Evolutionary conservation across 2,888 invertebrate genomes (phyloP).

Genomic region (Pseudolycoriella hygida): DNA sequence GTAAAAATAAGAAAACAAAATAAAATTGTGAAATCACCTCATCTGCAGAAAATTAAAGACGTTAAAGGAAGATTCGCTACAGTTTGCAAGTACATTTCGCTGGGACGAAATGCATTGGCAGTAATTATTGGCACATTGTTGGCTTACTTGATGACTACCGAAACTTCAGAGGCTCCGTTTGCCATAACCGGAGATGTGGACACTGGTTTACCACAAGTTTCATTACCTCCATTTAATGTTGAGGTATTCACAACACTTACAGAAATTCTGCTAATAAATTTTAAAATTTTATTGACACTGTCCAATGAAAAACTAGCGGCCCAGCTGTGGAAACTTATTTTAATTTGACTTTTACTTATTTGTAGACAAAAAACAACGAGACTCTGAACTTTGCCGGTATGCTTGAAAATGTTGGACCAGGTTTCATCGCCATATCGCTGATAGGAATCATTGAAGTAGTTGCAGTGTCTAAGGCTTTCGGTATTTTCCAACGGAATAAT

Average conservation of each 20-base stretch:
- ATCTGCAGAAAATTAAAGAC: conserved; percentile 38
- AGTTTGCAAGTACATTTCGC: conserved; percentile 29
- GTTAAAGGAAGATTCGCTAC: conserved; percentile 15
- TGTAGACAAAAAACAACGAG: conserved; percentile 31
- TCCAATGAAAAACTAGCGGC: too few species aligned
- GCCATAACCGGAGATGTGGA: conserved; percentile 44
- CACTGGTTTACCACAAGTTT: conserved; percentile 51
- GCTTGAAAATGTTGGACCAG: conserved; percentile 39
- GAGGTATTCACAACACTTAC: too few species aligned
- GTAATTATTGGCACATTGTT: conserved; percentile 49
- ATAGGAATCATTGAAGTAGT: conserved; percentile 56
- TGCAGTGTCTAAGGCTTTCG: conserved; percentile 60
- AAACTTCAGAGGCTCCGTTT: conserved; percentile 40
- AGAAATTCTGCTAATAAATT: too few species aligned
- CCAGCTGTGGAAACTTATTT: too few species aligned
- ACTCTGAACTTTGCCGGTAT: conserved; percentile 42
- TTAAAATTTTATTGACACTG: too few species aligned
- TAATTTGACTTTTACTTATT: too few species aligned
- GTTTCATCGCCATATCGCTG: conserved; percentile 46
- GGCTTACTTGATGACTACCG: conserved; percentile 35
- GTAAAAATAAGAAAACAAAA: too few species aligned
- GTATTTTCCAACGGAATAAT: conserved; percentile 28
- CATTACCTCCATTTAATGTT: conserved; percentile 49
- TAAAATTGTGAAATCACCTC: too few species aligned
- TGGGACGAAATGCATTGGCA: conserved; percentile 62